These are phyloP conservation scores for Alaudala cheleensis DNA, from an alignment of 2,113 vertebrate genomes.

Conservation along the genomic window DNA sequence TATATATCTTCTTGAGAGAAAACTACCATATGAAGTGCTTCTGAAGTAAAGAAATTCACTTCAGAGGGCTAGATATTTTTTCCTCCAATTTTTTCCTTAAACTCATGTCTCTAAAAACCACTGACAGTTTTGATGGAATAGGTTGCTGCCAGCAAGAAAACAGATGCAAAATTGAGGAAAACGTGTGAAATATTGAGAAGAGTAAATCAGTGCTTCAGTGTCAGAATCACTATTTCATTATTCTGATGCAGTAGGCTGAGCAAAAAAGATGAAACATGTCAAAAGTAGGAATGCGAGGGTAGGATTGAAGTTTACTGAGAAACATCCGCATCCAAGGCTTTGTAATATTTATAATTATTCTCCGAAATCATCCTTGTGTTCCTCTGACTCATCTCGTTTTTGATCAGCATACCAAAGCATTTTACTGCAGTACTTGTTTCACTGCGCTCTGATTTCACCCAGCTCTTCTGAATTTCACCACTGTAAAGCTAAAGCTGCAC, in stretches of 20 bases:
- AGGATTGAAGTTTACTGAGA: slow-evolving; percentile 13
- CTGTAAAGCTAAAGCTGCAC: not conserved
- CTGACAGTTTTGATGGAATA: slow-evolving; percentile 62
- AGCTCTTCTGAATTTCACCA: not conserved
- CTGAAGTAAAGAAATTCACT: slow-evolving; percentile 34
- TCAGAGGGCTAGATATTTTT: not conserved
- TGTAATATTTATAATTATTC: slow-evolving; percentile 30
- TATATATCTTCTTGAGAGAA: slow-evolving; percentile 20
- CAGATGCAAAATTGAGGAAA: slow-evolving; percentile 66
- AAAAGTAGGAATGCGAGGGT: not conserved
- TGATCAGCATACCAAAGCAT: not conserved
- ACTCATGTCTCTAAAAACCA: slow-evolving; percentile 11
- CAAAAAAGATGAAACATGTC: slow-evolving; percentile 54
- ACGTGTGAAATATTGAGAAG: slow-evolving; percentile 40
- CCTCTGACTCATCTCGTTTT: not conserved
- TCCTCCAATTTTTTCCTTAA: not conserved
- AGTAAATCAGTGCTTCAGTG: slow-evolving; percentile 48
- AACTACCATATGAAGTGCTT: slow-evolving; percentile 27
- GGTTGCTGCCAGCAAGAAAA: slow-evolving; percentile 55
- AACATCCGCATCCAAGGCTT: not conserved
- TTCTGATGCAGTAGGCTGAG: slow-evolving; percentile 57
- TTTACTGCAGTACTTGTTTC: not conserved
- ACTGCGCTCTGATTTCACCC: not conserved
- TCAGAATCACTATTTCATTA: slow-evolving; percentile 60
- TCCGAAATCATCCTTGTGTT: not conserved